Percentiles rank a stretch among this genome's conserved stretches.
Evolutionary conservation across 2,113 vertebrate species (phyloP).

Genomic region (Oncorhynchus tshawytscha): DNA sequence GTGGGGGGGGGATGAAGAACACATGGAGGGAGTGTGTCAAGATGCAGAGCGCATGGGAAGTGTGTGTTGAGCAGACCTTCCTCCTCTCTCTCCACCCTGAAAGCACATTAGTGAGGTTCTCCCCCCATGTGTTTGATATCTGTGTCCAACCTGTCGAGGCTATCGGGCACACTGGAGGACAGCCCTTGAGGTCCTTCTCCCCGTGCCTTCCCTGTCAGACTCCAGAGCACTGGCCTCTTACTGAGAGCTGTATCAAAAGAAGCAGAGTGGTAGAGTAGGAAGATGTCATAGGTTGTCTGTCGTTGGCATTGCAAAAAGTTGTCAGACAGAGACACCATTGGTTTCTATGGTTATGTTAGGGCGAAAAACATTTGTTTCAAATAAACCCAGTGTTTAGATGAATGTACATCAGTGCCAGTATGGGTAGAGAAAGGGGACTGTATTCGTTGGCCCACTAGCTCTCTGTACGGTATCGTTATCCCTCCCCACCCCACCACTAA

Average conservation of each 20-base stretch:
- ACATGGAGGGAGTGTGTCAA: constrained; percentile 20
- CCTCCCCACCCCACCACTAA: background rate
- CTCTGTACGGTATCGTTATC: background rate
- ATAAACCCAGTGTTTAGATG: background rate
- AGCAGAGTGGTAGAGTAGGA: background rate
- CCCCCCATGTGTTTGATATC: background rate
- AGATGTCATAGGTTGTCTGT: background rate
- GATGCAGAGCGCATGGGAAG: background rate
- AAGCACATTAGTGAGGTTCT: background rate
- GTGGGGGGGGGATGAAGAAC: constrained; percentile 30
- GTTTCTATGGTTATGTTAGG: background rate
- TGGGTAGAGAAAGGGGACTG: background rate
- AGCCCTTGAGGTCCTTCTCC: too few relatives aligned
- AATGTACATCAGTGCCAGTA: background rate
- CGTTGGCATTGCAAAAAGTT: background rate
- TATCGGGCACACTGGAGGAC: background rate
- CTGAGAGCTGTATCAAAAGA: background rate
- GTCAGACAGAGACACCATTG: background rate
- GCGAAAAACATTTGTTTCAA: background rate
- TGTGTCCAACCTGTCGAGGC: background rate
- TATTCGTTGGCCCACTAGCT: background rate
- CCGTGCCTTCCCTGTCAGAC: background rate
- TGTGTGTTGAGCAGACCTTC: background rate
- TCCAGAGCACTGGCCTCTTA: background rate
- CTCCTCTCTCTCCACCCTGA: background rate